These are phyloP conservation scores for Chaunax sp. DNA, from an alignment of 2,797 vertebrate genomes.

Conservation along the genomic window DNA sequence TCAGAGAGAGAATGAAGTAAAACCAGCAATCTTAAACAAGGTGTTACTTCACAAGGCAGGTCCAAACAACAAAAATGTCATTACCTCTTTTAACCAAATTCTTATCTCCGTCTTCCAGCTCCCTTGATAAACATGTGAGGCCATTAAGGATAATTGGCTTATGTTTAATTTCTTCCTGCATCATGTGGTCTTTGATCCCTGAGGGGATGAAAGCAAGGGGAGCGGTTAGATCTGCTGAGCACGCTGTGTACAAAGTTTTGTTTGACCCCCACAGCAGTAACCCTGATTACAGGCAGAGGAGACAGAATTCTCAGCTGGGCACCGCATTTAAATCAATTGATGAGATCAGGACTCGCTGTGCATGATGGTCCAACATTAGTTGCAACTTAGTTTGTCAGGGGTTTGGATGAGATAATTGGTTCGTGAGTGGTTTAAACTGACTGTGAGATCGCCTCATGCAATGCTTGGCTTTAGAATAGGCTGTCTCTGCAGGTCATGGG, in stretches of 20 bases:
- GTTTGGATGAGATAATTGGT: neutral
- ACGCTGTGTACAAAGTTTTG: slow-evolving; percentile 46
- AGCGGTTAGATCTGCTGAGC: slow-evolving; percentile 51
- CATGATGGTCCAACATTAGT: slow-evolving; percentile 19
- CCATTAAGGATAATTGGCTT: slow-evolving; percentile 68
- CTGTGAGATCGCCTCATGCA: too few relatives aligned
- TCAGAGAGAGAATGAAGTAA: slow-evolving; percentile 28
- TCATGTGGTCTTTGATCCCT: slow-evolving; percentile 63
- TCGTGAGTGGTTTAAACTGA: too few relatives aligned
- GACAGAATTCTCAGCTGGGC: slow-evolving; percentile 38
- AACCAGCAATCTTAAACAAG: slow-evolving; percentile 20
- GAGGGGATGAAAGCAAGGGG: slow-evolving; percentile 39
- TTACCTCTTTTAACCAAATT: slow-evolving; percentile 37
- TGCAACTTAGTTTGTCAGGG: slow-evolving; percentile 8
- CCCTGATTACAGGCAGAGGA: slow-evolving; percentile 61
- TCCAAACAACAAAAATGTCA: slow-evolving; percentile 4
- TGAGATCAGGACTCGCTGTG: slow-evolving; percentile 39
- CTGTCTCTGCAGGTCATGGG: neutral
- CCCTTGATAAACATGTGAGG: slow-evolving; percentile 44
- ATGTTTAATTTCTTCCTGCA: slow-evolving; percentile 61
- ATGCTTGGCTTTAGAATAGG: too few relatives aligned
- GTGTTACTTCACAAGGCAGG: slow-evolving; percentile 20
- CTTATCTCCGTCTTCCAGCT: slow-evolving; percentile 28
- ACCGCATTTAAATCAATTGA: slow-evolving; percentile 68
- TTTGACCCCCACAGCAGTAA: slow-evolving; percentile 55